Evolutionary conservation across 2,888 invertebrate genomes (phyloP).

Genomic region (Schizotus pectinicornis): DNA sequence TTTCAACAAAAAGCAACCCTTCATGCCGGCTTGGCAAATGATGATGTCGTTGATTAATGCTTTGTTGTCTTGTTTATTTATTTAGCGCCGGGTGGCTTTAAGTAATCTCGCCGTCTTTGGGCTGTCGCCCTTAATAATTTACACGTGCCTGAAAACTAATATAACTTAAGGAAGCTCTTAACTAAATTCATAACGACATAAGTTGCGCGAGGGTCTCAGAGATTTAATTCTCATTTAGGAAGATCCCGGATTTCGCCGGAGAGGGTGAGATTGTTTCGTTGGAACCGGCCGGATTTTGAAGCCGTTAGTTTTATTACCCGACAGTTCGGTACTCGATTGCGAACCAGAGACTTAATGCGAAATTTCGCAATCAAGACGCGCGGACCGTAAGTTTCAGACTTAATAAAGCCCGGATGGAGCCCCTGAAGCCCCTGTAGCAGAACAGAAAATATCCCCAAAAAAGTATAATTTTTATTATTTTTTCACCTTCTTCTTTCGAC

Average conservation of each 20-base stretch:
- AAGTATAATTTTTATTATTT: too few relatives aligned
- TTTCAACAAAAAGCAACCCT: slow-evolving; percentile 1
- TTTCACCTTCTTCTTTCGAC: too few relatives aligned
- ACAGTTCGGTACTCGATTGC: too few relatives aligned
- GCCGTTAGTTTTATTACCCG: slow-evolving; percentile 10
- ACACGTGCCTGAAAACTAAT: slow-evolving; percentile 28
- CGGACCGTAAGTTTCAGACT: too few relatives aligned
- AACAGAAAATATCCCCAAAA: too few relatives aligned
- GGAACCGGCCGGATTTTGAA: slow-evolving; percentile 9
- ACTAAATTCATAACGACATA: slow-evolving; percentile 34
- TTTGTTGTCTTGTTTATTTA: background rate
- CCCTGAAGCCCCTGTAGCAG: too few relatives aligned
- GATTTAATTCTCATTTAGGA: slow-evolving; percentile 32
- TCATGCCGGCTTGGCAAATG: slow-evolving; percentile 1
- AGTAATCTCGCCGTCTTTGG: background rate
- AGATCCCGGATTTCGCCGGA: slow-evolving; percentile 10
- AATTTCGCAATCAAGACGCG: too few relatives aligned
- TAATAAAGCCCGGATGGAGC: too few relatives aligned
- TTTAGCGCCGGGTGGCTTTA: slow-evolving; percentile 5
- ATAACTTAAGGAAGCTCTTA: slow-evolving; percentile 27
- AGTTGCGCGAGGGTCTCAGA: slow-evolving; percentile 24
- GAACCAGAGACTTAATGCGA: too few relatives aligned
- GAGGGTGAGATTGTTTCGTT: slow-evolving; percentile 23
- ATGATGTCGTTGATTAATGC: background rate
- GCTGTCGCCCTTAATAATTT: slow-evolving; percentile 20